Base-by-base conservation (phyloP, 2,888 invertebrate species). In the Holacanthella duospinosa region DNA sequence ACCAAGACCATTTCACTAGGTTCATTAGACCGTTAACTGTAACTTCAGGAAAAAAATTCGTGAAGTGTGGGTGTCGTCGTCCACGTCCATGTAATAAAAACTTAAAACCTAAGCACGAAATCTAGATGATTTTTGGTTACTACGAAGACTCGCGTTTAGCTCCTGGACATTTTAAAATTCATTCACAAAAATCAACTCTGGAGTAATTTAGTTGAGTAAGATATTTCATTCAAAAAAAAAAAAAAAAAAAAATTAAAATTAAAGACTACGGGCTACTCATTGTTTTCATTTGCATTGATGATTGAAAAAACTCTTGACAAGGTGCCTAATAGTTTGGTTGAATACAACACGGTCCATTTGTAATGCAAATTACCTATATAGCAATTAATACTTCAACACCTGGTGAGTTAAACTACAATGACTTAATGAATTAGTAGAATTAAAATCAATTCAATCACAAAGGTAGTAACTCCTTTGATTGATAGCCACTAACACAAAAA, bases 301-400 rank as follows among this genome's bases (percentile, higher is more conserved):
- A 36, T 36, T 36, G 36, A 36, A 36, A 36, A 36, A 12, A 12
- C 16, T 12, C 36, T 16, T 36, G 36, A 12, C 36, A 36, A 16
- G 16, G 9, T 36, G 6, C 16, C 36, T 16, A 36, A n/a, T n/a
- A n/a, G 53, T 6, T 12, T 6, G 53, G 9, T 53, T 24, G n/a
- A 9, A 6, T 24, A n/a, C 9, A n/a, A 6, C 53, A 12, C 53
- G 59, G 59, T 43, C 43, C 60, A 63, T 67, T 67, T 67, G 65
- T 64, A 60, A 67, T 67, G 65, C 65, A 67, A 67, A 67, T 67
- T 60, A 66, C n/a, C n/a, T 60, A 61, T 36, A 36, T 62, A 27
- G 62, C 63, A 67, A 65, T 67, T 67, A 66, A 67, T 65, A 67
- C 65, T 65, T 67, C 65, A 67, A 60, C 62, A 55, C 64, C 62